These are phyloP conservation scores for Sesia apiformis DNA, from an alignment of 2,888 invertebrate species.

Conservation along the genomic window DNA sequence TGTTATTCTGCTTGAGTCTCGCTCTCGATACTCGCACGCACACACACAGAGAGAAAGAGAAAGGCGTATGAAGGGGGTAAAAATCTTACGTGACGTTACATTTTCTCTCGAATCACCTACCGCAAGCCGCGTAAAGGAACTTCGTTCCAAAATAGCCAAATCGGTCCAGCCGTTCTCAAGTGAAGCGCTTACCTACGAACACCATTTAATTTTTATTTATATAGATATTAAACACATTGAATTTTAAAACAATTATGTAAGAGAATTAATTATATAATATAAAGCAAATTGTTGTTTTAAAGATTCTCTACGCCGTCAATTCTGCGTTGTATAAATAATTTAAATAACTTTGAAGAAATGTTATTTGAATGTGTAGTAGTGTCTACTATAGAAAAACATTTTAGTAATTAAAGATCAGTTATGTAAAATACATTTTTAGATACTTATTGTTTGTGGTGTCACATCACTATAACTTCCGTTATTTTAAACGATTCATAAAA, in stretches of 20 bases:
- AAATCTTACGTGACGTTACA: too few relatives aligned
- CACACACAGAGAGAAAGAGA: too few relatives aligned
- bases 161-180: too few relatives aligned
- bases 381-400: conserved; percentile 26
- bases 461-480: background rate
- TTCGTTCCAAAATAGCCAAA: too few relatives aligned
- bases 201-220: too few relatives aligned
- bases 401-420: conserved; percentile 15
- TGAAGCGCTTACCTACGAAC: too few relatives aligned
- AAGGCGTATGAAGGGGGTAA: too few relatives aligned
- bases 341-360: conserved; percentile 38
- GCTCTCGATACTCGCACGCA: too few relatives aligned
- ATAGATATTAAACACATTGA: background rate
- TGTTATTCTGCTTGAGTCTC: too few relatives aligned
- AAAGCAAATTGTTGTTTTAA: conserved; percentile 51
- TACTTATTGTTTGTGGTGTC: background rate
- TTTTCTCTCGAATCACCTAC: too few relatives aligned
- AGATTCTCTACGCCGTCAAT: conserved; percentile 71
- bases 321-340: conserved; percentile 64
- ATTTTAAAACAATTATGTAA: conserved; percentile 7
- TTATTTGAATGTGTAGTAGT: conserved; percentile 46
- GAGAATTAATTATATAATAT: conserved; percentile 48
- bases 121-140: too few relatives aligned
- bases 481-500: too few relatives aligned
- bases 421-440: conserved; percentile 2